Percentiles rank a stretch among this genome's conserved stretches.
Evolutionary conservation across 2,113 vertebrate genomes (phyloP).

Genomic region (Oryzias celebensis): DNA sequence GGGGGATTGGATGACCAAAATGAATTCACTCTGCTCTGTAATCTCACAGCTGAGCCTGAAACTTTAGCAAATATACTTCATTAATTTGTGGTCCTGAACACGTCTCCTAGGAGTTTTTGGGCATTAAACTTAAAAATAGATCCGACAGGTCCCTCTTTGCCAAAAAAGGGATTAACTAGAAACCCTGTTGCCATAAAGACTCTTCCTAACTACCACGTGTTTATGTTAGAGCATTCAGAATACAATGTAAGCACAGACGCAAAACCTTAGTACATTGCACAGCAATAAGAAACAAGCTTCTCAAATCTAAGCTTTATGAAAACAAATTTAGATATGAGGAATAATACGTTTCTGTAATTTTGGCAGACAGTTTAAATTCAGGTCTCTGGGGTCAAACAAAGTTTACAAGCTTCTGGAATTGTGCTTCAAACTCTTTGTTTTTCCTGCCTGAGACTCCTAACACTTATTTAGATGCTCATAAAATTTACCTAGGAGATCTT

Average conservation of each 20-base stretch:
- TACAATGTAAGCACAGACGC: not conserved
- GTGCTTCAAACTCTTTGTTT: conserved; percentile 8
- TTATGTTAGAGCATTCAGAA: not conserved
- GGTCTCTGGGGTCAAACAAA: conserved; percentile 6
- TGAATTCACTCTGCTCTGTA: not conserved
- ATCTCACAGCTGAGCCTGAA: not conserved
- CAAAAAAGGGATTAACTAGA: not conserved
- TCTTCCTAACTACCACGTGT: not conserved
- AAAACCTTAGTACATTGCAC: not conserved
- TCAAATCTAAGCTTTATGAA: conserved; percentile 7
- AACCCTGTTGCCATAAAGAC: too few relatives aligned
- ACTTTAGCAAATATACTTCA: not conserved
- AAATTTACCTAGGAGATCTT: conserved; percentile 6
- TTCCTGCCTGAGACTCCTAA: conserved; percentile 1
- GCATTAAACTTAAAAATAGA: not conserved
- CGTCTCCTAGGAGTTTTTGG: not conserved
- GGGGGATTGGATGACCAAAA: not conserved
- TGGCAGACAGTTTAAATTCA: not conserved
- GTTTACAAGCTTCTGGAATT: too few relatives aligned
- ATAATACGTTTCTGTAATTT: conserved; percentile 13
- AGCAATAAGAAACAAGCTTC: not conserved
- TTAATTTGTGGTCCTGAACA: not conserved
- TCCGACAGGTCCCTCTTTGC: not conserved
- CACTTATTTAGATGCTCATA: conserved; percentile 18
- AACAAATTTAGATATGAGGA: not conserved